A percentile compares a stretch with the other conserved stretches of the same genome.
These are phyloP conservation scores for Pseudomyrmex pallidus DNA, from an alignment of 1,140 invertebrate species.

Conservation along the genomic window DNA sequence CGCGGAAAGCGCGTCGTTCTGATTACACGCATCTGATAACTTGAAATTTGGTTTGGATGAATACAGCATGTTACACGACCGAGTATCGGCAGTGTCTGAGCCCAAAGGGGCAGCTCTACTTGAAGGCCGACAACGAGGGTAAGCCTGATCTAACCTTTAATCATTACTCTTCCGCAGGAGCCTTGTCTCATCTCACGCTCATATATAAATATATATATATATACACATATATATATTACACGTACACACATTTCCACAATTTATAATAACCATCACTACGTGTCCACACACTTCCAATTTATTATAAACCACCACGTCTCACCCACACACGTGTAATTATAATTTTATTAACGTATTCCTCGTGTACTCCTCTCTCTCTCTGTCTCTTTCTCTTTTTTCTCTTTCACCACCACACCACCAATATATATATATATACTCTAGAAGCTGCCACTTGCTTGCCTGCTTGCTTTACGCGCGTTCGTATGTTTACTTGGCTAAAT, in stretches of 20 bases:
- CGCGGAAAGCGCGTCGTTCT: conserved; percentile 44
- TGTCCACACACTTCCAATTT: background rate
- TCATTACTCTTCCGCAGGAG: conserved; percentile 82
- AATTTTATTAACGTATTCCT: conserved; percentile 36
- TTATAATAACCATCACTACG: no score
- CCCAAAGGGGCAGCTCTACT: conserved; percentile 91
- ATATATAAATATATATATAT: conserved; percentile 68
- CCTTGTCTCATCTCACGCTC: conserved; percentile 74
- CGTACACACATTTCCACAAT: no score
- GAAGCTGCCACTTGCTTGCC: conserved; percentile 78
- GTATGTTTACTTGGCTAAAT: conserved; percentile 58
- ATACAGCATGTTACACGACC: conserved; percentile 87
- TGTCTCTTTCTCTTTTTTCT: background rate
- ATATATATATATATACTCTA: conserved; percentile 63
- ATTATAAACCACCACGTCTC: conserved; percentile 16
- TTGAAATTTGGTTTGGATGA: conserved; percentile 83
- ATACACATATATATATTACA: background rate
- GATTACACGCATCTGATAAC: conserved; percentile 66
- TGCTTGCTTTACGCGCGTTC: conserved; percentile 80
- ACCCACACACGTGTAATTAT: conserved; percentile 63
- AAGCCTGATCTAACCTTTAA: conserved; percentile 86
- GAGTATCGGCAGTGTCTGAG: conserved; percentile 88
- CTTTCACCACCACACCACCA: conserved; percentile 65
- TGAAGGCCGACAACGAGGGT: conserved; percentile 92
- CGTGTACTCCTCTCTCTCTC: conserved; percentile 66